Evolutionary conservation across 2,113 vertebrate species (phyloP), one percentile per base, ranked within the genome.

Genomic region (Lepus europaeus): DNA sequence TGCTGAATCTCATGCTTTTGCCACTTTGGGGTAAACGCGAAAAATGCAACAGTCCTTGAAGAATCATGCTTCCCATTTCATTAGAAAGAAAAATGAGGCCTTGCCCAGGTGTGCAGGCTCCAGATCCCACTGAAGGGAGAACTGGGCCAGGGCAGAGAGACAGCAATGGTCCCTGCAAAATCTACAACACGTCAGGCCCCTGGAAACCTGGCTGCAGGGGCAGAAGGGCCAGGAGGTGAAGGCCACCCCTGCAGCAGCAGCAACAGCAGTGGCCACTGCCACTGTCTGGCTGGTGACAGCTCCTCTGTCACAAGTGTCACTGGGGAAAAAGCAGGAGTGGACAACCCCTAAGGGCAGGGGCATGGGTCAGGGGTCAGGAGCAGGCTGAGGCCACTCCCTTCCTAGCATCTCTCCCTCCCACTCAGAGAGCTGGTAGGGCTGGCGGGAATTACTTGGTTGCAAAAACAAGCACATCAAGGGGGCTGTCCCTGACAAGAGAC

Each of bases 381-480:
- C 20, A 33, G n/a, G 51, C 39, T 39, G n/a, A 7, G n/a, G 80
- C 31, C 49, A 31, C 39, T 23, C 69, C 90, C 74, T 94, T 85
- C 81, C 73, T 53, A 74, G 23, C 13, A 22, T 16, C 51, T 72
- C 63, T 77, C 61, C 51, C 78, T 53, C 33, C 72, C 31, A 17
- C 51, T 79, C 53, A 0, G 31, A 90, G 69, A 72, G 77, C 74
- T 56, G 74, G 51, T 76, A 73, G 31, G 53, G 76, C 68, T 45
- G 66, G 61, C 29, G 33, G 90, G 90, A 96, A 93, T 92, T 69
- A 78, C 59, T 73, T 68, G 80, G 77, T 78, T 90, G 51, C 90
- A 96, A 64, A 96, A 86, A 95, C 91, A 87, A 93, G 85, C 94
- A 93, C 93, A 96, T 93, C 92, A 96, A 96, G 93, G 95, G 94